Evolutionary conservation across 1,140 invertebrate genomes (phyloP).

Genomic region (Drosophila pseudoobscura): DNA sequence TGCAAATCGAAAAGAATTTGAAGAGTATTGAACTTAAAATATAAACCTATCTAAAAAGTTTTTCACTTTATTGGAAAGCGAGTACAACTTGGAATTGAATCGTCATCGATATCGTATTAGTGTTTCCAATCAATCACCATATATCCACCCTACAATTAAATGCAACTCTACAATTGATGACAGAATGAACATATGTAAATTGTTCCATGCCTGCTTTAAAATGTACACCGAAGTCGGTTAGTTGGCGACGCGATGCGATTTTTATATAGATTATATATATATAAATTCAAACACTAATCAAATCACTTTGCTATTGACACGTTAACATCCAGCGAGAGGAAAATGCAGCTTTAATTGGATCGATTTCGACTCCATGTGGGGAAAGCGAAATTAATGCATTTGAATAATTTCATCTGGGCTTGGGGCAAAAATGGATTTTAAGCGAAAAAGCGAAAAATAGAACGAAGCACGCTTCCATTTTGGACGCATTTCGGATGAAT

Average conservation of each 20-base stretch:
- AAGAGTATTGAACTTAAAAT: no score
- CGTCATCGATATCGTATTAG: not conserved
- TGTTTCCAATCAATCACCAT: not conserved
- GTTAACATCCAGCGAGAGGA: no score
- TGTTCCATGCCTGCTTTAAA: no score
- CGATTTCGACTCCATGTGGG: not conserved
- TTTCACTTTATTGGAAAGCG: no score
- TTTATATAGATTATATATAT: no score
- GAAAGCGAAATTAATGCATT: no score
- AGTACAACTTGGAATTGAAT: not conserved
- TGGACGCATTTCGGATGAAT: constrained; percentile 25
- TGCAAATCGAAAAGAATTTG: no score
- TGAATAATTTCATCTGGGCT: not conserved
- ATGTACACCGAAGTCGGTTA: not conserved
- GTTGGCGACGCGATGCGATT: no score
- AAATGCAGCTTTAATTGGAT: constrained; percentile 2
- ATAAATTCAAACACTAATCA: no score
- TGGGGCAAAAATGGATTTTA: constrained; percentile 55
- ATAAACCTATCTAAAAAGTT: no score
- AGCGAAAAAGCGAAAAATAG: constrained; percentile 57
- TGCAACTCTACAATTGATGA: not conserved
- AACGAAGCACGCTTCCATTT: constrained; percentile 26
- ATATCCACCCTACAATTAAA: not conserved
- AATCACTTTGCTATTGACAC: no score
- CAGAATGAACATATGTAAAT: not conserved